Evolutionary conservation across 2,797 vertebrate genomes (phyloP).

Genomic region (Muscicapa comitata): DNA sequence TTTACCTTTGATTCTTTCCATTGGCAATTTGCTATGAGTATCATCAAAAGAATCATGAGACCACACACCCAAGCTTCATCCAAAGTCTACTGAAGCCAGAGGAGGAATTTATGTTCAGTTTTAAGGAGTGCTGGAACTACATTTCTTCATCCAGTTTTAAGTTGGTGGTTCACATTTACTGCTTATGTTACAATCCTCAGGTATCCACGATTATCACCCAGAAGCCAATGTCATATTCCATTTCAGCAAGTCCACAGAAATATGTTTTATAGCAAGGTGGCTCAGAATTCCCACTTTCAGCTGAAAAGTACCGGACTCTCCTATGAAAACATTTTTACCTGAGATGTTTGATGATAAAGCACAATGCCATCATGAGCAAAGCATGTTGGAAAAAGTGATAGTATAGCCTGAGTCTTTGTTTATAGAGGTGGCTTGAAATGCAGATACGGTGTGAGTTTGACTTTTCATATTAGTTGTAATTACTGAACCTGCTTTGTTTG

Average conservation of each 20-base stretch:
- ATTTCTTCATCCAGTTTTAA: neutral
- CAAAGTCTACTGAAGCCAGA: neutral
- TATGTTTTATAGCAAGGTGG: neutral
- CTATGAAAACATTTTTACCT: neutral
- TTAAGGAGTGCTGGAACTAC: neutral
- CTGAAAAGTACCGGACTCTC: neutral
- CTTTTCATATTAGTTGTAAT: neutral
- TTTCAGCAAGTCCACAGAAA: neutral
- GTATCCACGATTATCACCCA: neutral
- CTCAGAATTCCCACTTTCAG: neutral
- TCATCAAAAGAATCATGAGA: neutral
- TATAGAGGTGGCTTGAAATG: neutral
- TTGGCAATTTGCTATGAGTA: too few relatives aligned
- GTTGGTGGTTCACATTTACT: neutral
- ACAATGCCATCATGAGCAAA: neutral
- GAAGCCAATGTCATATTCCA: neutral
- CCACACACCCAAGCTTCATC: neutral
- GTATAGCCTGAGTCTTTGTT: neutral
- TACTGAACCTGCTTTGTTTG: neutral
- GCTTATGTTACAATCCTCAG: neutral
- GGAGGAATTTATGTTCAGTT: neutral
- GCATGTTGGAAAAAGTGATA: neutral
- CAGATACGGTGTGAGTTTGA: fast-evolving
- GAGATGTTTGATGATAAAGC: neutral
- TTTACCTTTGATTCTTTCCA: neutral